A percentile compares a stretch with the other conserved stretches of the same genome.
Conservation (phyloP, 2,797 vertebrate genomes). For the Pygocentrus nattereri region DNA sequence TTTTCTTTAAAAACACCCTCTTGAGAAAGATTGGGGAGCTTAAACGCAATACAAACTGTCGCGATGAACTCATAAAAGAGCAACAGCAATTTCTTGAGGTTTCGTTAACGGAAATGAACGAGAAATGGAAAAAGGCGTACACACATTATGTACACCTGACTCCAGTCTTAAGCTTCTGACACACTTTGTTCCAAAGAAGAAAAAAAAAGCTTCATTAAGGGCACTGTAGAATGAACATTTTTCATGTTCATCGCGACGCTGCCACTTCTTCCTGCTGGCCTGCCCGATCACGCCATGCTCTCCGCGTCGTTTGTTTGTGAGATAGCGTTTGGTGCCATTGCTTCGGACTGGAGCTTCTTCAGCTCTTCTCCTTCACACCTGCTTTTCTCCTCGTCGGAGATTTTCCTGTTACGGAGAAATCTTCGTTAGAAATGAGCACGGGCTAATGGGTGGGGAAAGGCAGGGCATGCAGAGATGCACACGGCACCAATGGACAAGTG, state of each 20-base stretch:
- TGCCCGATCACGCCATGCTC: constrained; percentile 92
- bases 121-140: constrained; percentile 31
- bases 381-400: constrained; percentile 84
- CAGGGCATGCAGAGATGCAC: not conserved
- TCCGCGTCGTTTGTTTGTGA: constrained; percentile 87
- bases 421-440: not conserved
- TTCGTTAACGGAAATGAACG: constrained; percentile 10
- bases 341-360: constrained; percentile 84
- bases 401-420: constrained; percentile 82
- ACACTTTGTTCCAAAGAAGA: not conserved
- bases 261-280: constrained; percentile 60
- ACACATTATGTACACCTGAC: constrained; percentile 38
- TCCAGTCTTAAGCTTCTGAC: constrained; percentile 49
- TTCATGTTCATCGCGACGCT: constrained; percentile 74
- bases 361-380: constrained; percentile 82
- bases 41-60: constrained; percentile 64
- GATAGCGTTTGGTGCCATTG: constrained; percentile 87
- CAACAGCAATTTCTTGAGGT: constrained; percentile 26
- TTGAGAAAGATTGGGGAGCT: constrained; percentile 56
- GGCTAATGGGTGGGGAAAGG: not conserved
- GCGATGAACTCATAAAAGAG: constrained; percentile 23
- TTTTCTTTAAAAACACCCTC: constrained; percentile 33
- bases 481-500: constrained; percentile 8
- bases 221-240: constrained; percentile 88
- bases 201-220: constrained; percentile 77